Base-by-base conservation (phyloP, 2,113 vertebrate species). In the Australoheros scitulus region DNA sequence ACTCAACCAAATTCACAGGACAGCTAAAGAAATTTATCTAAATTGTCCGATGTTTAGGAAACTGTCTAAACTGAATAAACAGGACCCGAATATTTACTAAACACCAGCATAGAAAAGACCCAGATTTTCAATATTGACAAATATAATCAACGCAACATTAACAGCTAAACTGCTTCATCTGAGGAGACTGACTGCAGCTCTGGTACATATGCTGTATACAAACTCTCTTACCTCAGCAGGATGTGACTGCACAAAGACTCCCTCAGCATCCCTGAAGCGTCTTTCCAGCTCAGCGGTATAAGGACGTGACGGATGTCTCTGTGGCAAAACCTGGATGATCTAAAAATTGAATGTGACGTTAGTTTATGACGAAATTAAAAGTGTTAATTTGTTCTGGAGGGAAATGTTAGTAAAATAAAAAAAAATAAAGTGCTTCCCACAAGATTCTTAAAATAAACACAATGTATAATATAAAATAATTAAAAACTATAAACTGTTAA, bases 221-320 rank as follows among this genome's bases (percentile, higher is more conserved):
- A 84, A 38, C 77, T 79, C 2, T 2, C 84, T 85, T 88, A 95
- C 94, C 93, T 95, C 92, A 17, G 87, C 26, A 2, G 88, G 89
- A 84, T 95, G 82, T 1, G 92, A 92, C 75, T 91, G 86, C 5
- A 93, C 92, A 74, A 95, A 93, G 79, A 94, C 89, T 34, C 91
- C 93, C 79, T 94, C 90, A 0, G 87, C 80, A 9, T 87, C 76
- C 65, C 9, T 84, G 85, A 97, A 95, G 78, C 97, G 96, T 0
- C 61, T 86, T 26, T 96, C 93, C 29, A 98, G 85, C 38, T 96
- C 94, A 1, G 89, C 75, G 0, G 94, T 93, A 86, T 97, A 97
- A 6, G 74, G 84, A 86, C 95, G 92, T 17, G 97, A 97, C 0
- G 97, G 97, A 84, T 98, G 97, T 80, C 94, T 94, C 64, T 95